Evolutionary conservation across 2,797 vertebrate species (phyloP).

Genomic region (Rhabdomys pumilio): DNA sequence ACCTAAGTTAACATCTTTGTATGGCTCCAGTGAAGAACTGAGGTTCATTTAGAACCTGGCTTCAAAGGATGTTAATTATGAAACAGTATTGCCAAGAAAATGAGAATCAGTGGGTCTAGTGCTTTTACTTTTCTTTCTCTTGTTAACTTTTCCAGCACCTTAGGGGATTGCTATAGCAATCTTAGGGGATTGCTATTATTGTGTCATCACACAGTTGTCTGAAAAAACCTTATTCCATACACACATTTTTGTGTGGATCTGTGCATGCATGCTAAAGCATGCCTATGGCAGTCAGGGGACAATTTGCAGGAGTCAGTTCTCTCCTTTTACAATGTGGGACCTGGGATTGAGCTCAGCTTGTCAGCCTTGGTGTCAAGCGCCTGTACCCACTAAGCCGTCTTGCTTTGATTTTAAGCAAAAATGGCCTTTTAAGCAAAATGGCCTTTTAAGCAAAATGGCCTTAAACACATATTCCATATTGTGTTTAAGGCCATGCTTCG

Average conservation of each 20-base stretch:
- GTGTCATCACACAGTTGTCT: neutral
- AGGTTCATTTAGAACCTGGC: neutral
- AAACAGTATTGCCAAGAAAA: constrained; percentile 53
- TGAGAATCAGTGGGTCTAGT: constrained; percentile 13
- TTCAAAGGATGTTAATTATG: constrained; percentile 52
- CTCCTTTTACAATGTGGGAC: neutral
- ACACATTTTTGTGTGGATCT: neutral
- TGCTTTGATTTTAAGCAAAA: neutral
- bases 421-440: too few relatives aligned
- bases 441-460: too few relatives aligned
- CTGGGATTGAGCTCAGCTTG: neutral
- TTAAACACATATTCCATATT: neutral
- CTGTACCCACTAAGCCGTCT: neutral
- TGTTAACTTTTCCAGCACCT: constrained; percentile 38
- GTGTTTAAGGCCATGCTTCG: neutral
- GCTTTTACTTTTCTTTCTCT: constrained; percentile 33
- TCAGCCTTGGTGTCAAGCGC: neutral
- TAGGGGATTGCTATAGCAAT: neutral
- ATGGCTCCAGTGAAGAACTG: neutral
- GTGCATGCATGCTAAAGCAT: neutral
- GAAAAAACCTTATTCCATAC: neutral
- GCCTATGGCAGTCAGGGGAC: neutral
- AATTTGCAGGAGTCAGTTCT: neutral
- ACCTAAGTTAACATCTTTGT: neutral
- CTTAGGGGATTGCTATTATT: constrained; percentile 25